A percentile compares a stretch with the other conserved stretches of the same genome.
phyloP scores from a whole-genome alignment of 2,888 invertebrate genomes.

The Acheta domesticus region DNA sequence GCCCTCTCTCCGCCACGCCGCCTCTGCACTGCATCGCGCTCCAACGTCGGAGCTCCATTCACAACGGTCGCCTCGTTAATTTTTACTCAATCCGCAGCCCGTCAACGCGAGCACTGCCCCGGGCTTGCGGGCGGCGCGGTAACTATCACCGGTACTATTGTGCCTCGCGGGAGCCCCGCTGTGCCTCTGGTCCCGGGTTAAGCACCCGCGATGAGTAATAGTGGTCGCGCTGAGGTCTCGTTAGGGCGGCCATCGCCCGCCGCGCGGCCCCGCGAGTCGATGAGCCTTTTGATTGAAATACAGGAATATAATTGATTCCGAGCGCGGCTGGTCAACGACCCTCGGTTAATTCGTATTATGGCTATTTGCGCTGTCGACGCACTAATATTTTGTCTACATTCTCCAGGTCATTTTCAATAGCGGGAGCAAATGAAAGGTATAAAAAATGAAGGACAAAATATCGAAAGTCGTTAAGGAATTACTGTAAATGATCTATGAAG shows the following conservation, averaged over 20 bases:
- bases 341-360: background rate
- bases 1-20: background rate
- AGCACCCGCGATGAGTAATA: background rate
- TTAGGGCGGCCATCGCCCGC: background rate
- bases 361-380: background rate
- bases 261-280: background rate
- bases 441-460: too few species aligned
- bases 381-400: too few species aligned
- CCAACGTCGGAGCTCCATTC: background rate
- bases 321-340: background rate
- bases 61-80: constrained; percentile 5
- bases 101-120: background rate
- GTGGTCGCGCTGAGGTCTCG: background rate
- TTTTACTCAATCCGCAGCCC: background rate
- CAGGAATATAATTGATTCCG: constrained; percentile 18
- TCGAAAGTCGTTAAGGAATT: too few species aligned
- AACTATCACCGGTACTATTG: background rate
- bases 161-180: background rate
- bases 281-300: constrained; percentile 10
- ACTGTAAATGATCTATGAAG: too few species aligned
- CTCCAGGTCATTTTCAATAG: too few species aligned
- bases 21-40: background rate
- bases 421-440: too few species aligned
- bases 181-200: background rate
- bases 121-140: background rate